A percentile compares a stretch with the other conserved stretches of the same genome.
Evolutionary conservation across 2,888 invertebrate genomes (phyloP).

Genomic region (Apeira syringaria): DNA sequence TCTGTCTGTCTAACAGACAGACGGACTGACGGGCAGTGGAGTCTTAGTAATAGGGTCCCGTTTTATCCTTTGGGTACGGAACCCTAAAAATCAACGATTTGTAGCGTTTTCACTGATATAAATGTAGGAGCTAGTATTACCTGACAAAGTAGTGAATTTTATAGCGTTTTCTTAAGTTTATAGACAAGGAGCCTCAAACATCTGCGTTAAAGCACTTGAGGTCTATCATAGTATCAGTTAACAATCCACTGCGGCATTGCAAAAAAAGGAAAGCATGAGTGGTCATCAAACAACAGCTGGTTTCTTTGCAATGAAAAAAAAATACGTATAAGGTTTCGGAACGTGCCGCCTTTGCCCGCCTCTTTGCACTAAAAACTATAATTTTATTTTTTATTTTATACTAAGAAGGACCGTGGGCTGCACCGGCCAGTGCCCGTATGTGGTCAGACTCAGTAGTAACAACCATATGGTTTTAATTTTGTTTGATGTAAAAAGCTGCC

Average conservation of each 20-base stretch:
- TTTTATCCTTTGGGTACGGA: no score
- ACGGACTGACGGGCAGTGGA: no score
- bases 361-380: constrained; percentile 55
- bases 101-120: no score
- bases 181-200: constrained; percentile 8
- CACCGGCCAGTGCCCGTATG: constrained; percentile 33
- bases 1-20: no score
- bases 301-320: constrained; percentile 43
- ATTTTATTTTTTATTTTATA: constrained; percentile 42
- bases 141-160: no score
- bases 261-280: constrained; percentile 65
- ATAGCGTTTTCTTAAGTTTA: no score
- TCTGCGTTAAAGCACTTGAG: constrained; percentile 25
- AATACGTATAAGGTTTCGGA: constrained; percentile 58
- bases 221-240: constrained; percentile 67
- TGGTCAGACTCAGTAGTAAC: constrained; percentile 45
- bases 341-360: constrained; percentile 75
- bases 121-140: no score
- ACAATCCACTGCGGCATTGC: constrained; percentile 47
- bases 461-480: constrained; percentile 44
- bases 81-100: no score
- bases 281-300: constrained; percentile 79
- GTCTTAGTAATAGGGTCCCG: no score
- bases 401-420: constrained; percentile 36
- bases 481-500: constrained; percentile 17